Evolutionary conservation across 2,888 invertebrate species (phyloP), one percentile per base, ranked within the genome.

Genomic region (Clistopyga incitator): DNA sequence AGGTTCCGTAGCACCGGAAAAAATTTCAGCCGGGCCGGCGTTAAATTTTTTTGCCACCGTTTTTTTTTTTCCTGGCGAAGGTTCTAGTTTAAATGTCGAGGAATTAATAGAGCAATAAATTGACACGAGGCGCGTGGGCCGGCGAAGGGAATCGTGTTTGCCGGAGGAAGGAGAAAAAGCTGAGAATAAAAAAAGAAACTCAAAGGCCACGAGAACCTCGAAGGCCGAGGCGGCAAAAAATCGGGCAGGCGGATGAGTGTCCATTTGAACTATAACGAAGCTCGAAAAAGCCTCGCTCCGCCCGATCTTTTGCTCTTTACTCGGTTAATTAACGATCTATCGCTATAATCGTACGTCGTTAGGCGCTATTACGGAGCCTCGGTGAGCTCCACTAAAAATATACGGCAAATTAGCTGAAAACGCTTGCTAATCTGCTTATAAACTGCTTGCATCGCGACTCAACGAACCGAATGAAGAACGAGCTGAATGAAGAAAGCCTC

Each of bases 211-310:
- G 47, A 18, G 65, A 78, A 72, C 34, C 67, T 68, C 42, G 72
- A 78, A 82, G 82, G 67, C 65, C 64, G 72, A 20, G 59, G 75
- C 38, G 82, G 72, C 77, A 78, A 78, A 82, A 82, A 81, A 50
- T 71, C 56, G 59, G 15, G n/a, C n/a, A 34, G 34, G 29, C 59
- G 59, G 59, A 59, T 59, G 59, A 59, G 29, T 56, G 56, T 25
- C 23, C 15, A 18, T 6, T 3, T 18, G 10, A 8, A 50, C 15
- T 56, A 13, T 6, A 45, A 15, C 20, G 56, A 45, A 54, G 20
- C 4, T 42, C 15, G 13, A 71, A 23, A 71, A 42, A 71, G 42
- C 13, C 25, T 56, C 25, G 45, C 45, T 6, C n/a, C 20, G 23
- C 6, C 15, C 71, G 71, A 50, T 50, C 67, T 1, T 50, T 68